phyloP scores from a whole-genome alignment of 2,113 vertebrate genomes.

The Caloenas nicobarica region DNA sequence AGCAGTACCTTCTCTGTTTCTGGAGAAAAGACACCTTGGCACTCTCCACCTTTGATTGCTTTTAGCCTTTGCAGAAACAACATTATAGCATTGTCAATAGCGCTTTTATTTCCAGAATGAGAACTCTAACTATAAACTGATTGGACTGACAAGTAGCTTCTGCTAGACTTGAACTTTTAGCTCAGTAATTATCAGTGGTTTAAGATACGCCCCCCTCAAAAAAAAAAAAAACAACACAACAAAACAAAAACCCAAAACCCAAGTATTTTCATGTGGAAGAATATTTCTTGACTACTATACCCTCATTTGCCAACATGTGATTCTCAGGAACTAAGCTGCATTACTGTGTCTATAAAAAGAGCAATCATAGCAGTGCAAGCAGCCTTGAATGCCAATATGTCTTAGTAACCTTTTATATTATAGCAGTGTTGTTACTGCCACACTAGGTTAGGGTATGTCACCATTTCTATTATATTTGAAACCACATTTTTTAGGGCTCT shows the following conservation, averaged over 20 bases:
- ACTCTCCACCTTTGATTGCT: not conserved
- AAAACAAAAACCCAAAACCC: too few species aligned
- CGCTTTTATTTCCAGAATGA: not conserved
- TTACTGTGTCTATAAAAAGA: conserved; percentile 15
- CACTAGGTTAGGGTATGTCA: conserved; percentile 44
- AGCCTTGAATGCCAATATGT: conserved; percentile 26
- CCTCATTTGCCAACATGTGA: not conserved
- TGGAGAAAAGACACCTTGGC: not conserved
- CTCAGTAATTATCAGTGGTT: not conserved
- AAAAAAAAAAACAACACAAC: not conserved
- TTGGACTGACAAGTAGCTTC: not conserved
- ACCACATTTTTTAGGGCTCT: conserved; percentile 42
- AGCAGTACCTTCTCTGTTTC: not conserved
- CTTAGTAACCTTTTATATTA: conserved; percentile 34
- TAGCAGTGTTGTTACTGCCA: conserved; percentile 28
- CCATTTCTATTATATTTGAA: conserved; percentile 30
- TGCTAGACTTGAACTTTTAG: not conserved
- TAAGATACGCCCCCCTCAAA: not conserved
- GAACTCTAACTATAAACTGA: not conserved
- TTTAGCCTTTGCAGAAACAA: not conserved
- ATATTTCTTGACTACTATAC: not conserved
- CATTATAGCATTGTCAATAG: not conserved
- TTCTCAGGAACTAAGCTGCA: not conserved
- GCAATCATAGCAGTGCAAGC: conserved; percentile 7
- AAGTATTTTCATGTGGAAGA: not conserved